Evolutionary conservation across 1,140 invertebrate genomes (phyloP).

Genomic region (Pectinophora gossypiella): DNA sequence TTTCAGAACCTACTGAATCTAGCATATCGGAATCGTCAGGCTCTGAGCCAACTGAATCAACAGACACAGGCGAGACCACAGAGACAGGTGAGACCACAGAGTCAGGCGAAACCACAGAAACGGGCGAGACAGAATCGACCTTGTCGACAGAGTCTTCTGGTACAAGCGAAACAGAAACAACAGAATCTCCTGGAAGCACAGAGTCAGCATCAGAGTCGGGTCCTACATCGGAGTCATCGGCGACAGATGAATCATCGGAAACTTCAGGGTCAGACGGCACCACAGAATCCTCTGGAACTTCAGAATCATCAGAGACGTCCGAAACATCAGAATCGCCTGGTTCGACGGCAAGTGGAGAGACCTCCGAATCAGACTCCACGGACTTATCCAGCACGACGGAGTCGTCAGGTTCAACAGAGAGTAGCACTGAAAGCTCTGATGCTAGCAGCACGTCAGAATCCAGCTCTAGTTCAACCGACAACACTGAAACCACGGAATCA

Average conservation of each 20-base stretch:
- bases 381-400: neutral
- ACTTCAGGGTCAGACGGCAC: neutral
- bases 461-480: too few relatives aligned
- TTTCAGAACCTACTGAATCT: constrained; percentile 7
- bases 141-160: neutral
- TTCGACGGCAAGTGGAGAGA: neutral
- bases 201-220: neutral
- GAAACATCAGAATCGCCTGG: constrained; percentile 8
- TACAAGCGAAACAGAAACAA: neutral
- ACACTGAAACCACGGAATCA: neutral
- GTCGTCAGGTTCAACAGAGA: constrained; percentile 1
- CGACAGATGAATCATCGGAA: neutral
- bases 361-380: neutral
- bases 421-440: constrained; percentile 4
- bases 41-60: constrained; percentile 18
- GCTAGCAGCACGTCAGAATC: constrained; percentile 18
- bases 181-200: constrained; percentile 9
- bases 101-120: neutral
- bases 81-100: neutral
- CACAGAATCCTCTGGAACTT: constrained; percentile 9
- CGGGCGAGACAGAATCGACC: neutral
- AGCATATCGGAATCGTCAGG: constrained; percentile 11
- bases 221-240: constrained; percentile 6
- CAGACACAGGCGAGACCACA: constrained; percentile 10
- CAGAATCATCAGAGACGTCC: neutral